Conservation (phyloP, 2,113 vertebrate genomes). For the Leptocoma aspasia region DNA sequence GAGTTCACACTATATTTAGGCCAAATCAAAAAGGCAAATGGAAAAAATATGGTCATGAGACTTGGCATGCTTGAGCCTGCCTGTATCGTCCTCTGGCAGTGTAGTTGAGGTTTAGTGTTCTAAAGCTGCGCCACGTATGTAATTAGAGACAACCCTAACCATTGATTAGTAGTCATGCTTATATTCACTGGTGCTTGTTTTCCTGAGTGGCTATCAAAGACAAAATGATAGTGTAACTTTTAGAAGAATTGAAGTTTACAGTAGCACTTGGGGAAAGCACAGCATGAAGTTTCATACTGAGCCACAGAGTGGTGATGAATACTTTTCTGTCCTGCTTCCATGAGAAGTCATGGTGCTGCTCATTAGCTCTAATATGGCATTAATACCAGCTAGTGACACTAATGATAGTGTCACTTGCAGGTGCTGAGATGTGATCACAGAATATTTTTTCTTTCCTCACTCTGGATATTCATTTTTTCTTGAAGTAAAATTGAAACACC, state of each 20-base stretch:
- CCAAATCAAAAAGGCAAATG: background rate
- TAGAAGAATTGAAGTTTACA: background rate
- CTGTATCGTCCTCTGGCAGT: background rate
- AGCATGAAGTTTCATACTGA: background rate
- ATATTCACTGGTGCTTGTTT: background rate
- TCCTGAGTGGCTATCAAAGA: background rate
- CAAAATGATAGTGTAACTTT: background rate
- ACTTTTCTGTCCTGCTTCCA: background rate
- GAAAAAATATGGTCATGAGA: background rate
- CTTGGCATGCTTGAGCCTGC: background rate
- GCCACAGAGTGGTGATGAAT: background rate
- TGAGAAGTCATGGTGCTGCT: background rate
- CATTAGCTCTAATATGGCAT: background rate
- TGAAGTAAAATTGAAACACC: background rate
- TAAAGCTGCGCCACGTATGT: background rate
- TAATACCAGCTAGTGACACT: background rate
- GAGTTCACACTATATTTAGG: background rate
- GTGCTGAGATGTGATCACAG: background rate
- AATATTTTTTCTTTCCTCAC: background rate
- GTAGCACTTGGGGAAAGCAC: background rate
- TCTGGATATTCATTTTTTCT: background rate
- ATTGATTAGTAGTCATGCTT: background rate
- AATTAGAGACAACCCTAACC: background rate
- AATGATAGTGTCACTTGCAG: background rate
- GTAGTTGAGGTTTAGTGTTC: background rate